Conservation (phyloP, 64 coral and sea anemone genomes). For the Stichodactyla mertensii region DNA sequence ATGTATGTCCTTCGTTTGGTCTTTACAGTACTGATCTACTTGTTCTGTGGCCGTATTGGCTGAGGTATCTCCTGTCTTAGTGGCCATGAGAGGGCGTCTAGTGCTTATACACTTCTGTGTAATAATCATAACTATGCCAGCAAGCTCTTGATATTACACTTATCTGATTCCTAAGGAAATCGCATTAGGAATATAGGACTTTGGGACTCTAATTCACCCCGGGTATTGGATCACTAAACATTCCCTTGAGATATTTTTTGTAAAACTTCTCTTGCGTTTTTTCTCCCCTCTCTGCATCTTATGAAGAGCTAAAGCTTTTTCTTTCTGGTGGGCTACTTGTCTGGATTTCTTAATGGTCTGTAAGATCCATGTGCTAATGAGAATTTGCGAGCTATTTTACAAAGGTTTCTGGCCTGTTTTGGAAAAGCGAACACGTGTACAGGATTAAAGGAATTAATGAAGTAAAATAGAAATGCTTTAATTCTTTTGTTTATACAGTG, state of each 20-base stretch:
- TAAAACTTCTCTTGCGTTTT: not conserved
- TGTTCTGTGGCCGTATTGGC: not conserved
- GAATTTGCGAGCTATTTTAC: not conserved
- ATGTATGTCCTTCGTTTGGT: not conserved
- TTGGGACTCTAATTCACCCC: not conserved
- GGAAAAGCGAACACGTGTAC: not conserved
- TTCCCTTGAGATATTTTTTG: not conserved
- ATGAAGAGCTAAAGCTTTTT: not conserved
- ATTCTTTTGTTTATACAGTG: not conserved
- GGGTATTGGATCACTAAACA: not conserved
- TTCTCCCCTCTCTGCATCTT: not conserved
- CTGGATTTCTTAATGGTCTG: not conserved
- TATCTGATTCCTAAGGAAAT: not conserved
- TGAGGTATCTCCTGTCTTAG: not conserved
- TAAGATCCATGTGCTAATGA: not conserved
- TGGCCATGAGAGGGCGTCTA: not conserved
- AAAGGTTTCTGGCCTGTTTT: not conserved
- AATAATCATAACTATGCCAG: not conserved
- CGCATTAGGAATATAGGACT: constrained; percentile 5
- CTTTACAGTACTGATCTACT: not conserved
- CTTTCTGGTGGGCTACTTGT: not conserved
- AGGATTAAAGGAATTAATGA: not conserved
- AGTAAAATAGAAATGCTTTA: constrained; percentile 3
- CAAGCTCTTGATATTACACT: not conserved
- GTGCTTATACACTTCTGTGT: not conserved